Percentiles rank a stretch among this genome's conserved stretches.
Conservation (phyloP, 2,888 invertebrate species). For the Parelbella ahira region DNA sequence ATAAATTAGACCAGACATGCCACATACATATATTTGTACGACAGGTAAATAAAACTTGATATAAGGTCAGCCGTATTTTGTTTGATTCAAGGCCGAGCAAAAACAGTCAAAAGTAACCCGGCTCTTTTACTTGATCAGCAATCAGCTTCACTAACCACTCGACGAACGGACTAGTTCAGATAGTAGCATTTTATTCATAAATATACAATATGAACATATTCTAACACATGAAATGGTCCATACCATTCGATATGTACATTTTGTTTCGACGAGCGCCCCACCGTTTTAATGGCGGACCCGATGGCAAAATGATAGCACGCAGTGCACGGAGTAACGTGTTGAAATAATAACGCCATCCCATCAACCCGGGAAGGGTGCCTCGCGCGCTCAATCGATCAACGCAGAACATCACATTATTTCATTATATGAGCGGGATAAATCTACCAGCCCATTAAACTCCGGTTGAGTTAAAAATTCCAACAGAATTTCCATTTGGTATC, state of each 20-base stretch:
- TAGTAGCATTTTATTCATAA: too few relatives aligned
- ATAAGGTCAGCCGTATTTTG: too few relatives aligned
- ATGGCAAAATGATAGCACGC: conserved; percentile 23
- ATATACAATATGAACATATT: neutral
- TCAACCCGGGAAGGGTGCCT: conserved; percentile 23
- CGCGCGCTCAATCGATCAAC: conserved; percentile 24
- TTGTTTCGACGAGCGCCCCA: conserved; percentile 22
- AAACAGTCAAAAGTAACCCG: too few relatives aligned
- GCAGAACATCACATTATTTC: conserved; percentile 24
- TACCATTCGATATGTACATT: conserved; percentile 19
- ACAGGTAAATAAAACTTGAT: too few relatives aligned
- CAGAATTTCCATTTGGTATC: too few relatives aligned
- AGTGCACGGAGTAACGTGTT: conserved; percentile 23
- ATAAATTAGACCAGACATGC: too few relatives aligned
- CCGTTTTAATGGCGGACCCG: conserved; percentile 19
- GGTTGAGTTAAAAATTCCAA: conserved; percentile 18
- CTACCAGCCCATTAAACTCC: conserved; percentile 22
- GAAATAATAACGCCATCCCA: conserved; percentile 26
- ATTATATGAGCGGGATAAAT: conserved; percentile 19
- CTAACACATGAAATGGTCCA: conserved; percentile 7
- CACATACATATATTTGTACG: too few relatives aligned
- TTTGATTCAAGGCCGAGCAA: too few relatives aligned
- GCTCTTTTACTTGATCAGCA: too few relatives aligned
- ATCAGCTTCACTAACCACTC: too few relatives aligned
- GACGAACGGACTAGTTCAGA: too few relatives aligned